Evolutionary conservation across 1,140 invertebrate genomes (phyloP).

Genomic region (Eulimnadia texana): DNA sequence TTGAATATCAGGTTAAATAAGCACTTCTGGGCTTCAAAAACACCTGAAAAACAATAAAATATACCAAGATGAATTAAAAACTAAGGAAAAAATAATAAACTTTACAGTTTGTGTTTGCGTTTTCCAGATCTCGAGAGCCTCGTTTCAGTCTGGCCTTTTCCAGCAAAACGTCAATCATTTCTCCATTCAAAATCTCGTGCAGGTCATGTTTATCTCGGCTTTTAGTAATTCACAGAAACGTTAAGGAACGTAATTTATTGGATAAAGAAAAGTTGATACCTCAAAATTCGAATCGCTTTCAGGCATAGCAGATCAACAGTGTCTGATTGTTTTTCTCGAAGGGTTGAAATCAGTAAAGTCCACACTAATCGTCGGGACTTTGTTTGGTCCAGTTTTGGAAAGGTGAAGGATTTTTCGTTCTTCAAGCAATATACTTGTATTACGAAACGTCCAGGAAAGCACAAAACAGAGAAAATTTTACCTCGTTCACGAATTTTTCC

Average conservation of each 20-base stretch:
- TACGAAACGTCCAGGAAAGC: not conserved
- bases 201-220: not conserved
- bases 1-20: slow-evolving; percentile 81
- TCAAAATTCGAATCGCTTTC: not conserved
- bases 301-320: not conserved
- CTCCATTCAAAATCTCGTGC: not conserved
- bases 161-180: not conserved
- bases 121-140: not conserved
- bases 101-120: not conserved
- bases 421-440: not conserved
- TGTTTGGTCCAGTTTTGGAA: not conserved
- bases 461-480: not conserved
- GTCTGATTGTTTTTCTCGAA: not conserved
- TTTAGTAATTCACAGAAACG: not conserved
- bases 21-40: slow-evolving; percentile 68
- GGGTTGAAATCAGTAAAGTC: not conserved
- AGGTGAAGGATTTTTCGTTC: not conserved
- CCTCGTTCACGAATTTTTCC: not conserved
- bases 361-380: not conserved
- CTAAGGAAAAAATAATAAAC: not conserved
- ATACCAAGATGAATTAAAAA: not conserved
- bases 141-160: not conserved
- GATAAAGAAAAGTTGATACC: not conserved
- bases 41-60: slow-evolving; percentile 26
- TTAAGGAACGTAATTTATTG: not conserved